Evolutionary conservation across 2,113 vertebrate species (phyloP).

Genomic region (Gobius niger): DNA sequence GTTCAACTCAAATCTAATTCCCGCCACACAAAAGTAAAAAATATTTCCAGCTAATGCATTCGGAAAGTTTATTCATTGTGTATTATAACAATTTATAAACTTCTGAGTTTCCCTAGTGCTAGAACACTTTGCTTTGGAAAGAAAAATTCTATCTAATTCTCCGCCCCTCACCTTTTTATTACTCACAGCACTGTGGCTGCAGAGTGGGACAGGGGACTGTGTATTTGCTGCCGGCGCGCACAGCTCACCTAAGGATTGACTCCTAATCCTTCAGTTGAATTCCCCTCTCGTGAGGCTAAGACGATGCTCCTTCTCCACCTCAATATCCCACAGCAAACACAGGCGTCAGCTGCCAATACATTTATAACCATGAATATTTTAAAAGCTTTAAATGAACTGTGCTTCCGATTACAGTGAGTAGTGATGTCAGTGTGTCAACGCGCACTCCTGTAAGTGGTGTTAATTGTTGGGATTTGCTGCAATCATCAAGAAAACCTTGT

Average conservation of each 20-base stretch:
- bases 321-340: slow-evolving; percentile 59
- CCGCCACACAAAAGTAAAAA: background rate
- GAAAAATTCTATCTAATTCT: slow-evolving; percentile 43
- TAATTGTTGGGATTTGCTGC: background rate
- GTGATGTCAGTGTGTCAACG: slow-evolving; percentile 1
- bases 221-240: slow-evolving; percentile 57
- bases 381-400: slow-evolving; percentile 32
- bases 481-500: background rate
- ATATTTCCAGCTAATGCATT: background rate
- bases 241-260: slow-evolving; percentile 56
- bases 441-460: background rate
- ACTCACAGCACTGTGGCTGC: background rate
- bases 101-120: background rate
- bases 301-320: slow-evolving; percentile 44
- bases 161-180: slow-evolving; percentile 27
- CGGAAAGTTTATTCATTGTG: background rate
- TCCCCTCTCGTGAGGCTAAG: slow-evolving; percentile 37
- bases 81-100: background rate
- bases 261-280: slow-evolving; percentile 66
- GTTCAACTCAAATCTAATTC: slow-evolving; percentile 1
- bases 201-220: slow-evolving; percentile 41
- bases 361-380: slow-evolving; percentile 60
- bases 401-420: slow-evolving; percentile 13
- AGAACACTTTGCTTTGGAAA: slow-evolving; percentile 22
- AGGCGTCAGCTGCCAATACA: slow-evolving; percentile 59